Conservation (phyloP, 2,797 vertebrate species). For the Xyrichtys novacula region DNA sequence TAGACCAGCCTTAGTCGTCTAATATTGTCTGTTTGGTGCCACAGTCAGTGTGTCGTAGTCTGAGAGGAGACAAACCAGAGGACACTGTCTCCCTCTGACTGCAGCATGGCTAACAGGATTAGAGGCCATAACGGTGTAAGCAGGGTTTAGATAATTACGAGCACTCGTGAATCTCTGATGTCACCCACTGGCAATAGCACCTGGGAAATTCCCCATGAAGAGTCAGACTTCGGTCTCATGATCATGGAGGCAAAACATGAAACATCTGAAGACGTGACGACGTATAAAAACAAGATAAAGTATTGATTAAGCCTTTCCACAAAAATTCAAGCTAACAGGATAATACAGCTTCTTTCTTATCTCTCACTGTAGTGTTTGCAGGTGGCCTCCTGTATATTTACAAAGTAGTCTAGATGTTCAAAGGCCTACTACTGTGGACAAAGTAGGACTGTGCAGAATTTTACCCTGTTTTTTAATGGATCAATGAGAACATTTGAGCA, state of each 20-base stretch:
- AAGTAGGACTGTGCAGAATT: background rate
- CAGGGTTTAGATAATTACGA: constrained; percentile 46
- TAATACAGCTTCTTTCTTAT: constrained; percentile 7
- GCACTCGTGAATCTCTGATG: constrained; percentile 59
- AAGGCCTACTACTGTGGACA: constrained; percentile 11
- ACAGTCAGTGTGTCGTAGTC: constrained; percentile 14
- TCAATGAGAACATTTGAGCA: too few species aligned
- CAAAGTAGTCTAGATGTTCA: constrained; percentile 14
- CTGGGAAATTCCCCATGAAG: constrained; percentile 61
- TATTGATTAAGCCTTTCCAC: background rate
- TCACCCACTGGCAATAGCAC: constrained; percentile 40
- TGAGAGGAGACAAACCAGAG: constrained; percentile 33
- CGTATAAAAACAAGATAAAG: background rate
- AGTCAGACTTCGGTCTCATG: constrained; percentile 50
- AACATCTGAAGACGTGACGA: background rate
- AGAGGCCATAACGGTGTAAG: constrained; percentile 39
- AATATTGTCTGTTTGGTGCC: constrained; percentile 14
- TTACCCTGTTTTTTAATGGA: background rate
- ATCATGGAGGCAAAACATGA: constrained; percentile 1
- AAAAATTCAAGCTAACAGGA: background rate
- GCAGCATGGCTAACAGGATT: constrained; percentile 69
- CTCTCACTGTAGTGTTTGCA: background rate
- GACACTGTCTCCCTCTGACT: constrained; percentile 47
- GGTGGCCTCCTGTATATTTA: background rate
- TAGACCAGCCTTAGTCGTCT: background rate